phyloP scores from a whole-genome alignment of 2,113 vertebrate species.

The Gobiocypris rarus region DNA sequence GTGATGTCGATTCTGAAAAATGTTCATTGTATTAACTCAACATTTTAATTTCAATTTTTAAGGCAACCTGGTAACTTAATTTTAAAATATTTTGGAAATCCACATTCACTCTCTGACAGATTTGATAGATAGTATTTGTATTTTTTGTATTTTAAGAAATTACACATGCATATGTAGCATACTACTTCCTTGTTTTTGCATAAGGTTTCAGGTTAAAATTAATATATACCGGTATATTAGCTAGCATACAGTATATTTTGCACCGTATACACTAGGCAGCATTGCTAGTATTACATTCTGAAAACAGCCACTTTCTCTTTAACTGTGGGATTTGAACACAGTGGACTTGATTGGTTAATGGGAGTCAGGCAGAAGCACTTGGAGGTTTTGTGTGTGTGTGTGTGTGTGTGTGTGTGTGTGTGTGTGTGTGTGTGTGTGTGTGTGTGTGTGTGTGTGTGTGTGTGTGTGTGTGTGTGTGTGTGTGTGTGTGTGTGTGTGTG shows the following conservation, averaged over 20 bases:
- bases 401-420: not conserved
- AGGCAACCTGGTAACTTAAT: no score
- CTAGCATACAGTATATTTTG: not conserved
- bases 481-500: not conserved
- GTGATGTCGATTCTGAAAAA: no score
- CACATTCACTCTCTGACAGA: no score
- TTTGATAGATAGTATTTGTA: no score
- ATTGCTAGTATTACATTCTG: not conserved
- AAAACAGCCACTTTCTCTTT: not conserved
- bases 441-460: not conserved
- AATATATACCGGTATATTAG: no score
- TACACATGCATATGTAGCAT: no score
- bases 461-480: not conserved
- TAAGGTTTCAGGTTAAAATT: no score
- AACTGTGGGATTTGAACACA: not conserved
- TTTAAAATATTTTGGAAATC: no score
- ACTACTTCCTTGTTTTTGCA: no score
- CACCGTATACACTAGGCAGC: not conserved
- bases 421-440: not conserved
- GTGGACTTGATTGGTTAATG: not conserved
- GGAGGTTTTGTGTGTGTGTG: not conserved
- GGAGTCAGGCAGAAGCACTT: slow-evolving; percentile 20
- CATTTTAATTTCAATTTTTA: no score
- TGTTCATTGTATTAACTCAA: no score
- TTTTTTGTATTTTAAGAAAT: no score